These are phyloP conservation scores for Chaenodraco wilsoni DNA, from an alignment of 2,797 vertebrate genomes.

Conservation along the genomic window DNA sequence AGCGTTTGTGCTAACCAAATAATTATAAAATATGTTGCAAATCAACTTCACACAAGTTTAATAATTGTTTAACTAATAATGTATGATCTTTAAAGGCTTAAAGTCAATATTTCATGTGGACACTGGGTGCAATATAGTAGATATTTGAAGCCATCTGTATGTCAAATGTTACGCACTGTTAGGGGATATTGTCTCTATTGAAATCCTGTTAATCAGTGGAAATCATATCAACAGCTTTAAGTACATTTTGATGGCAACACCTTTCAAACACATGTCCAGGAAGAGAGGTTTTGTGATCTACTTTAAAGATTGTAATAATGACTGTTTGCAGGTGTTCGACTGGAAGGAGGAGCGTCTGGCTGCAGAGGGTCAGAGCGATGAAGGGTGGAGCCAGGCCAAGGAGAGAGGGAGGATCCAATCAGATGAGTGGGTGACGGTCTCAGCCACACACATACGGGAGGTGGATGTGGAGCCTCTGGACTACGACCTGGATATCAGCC, in stretches of 20 bases:
- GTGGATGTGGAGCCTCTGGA: conserved; percentile 90
- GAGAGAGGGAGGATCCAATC: conserved; percentile 77
- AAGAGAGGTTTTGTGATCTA: neutral
- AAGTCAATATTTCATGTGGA: neutral
- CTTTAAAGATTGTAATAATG: neutral
- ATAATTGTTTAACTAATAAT: conserved; percentile 11
- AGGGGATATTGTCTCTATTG: neutral
- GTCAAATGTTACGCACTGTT: neutral
- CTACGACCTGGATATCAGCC: conserved; percentile 92
- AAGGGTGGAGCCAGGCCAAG: conserved; percentile 80
- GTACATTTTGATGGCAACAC: neutral
- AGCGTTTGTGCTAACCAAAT: neutral
- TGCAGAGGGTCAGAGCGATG: conserved; percentile 79
- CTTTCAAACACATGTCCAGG: neutral
- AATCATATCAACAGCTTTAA: neutral
- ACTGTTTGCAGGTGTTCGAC: conserved; percentile 59
- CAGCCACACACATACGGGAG: conserved; percentile 80
- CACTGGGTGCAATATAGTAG: neutral
- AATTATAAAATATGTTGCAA: neutral
- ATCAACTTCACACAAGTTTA: neutral
- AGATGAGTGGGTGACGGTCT: conserved; percentile 85
- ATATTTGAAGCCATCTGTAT: neutral
- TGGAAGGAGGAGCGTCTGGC: conserved; percentile 72
- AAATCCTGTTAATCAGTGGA: neutral
- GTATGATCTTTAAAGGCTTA: neutral